phyloP scores from a whole-genome alignment of 2,797 vertebrate genomes.

The Lycodopsis pacificus region DNA sequence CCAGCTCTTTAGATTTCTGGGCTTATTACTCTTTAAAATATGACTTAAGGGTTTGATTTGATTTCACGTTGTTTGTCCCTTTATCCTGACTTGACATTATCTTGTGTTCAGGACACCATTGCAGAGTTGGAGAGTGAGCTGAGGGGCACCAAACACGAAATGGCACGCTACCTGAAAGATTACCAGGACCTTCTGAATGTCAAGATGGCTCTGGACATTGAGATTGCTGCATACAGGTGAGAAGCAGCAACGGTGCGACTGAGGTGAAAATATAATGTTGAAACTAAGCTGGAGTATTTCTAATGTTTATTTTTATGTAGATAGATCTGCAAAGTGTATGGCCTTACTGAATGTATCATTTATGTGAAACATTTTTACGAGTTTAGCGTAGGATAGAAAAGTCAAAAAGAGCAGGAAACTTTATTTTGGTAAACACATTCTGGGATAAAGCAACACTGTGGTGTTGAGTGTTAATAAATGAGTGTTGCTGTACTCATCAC shows the following conservation, averaged over 20 bases:
- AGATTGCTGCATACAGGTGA: slow-evolving; percentile 98
- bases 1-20: background rate
- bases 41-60: background rate
- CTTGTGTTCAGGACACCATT: slow-evolving; percentile 88
- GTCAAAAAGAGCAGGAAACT: background rate
- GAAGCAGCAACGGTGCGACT: background rate
- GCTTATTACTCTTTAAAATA: background rate
- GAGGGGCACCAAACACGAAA: slow-evolving; percentile 94
- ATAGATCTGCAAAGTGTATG: background rate
- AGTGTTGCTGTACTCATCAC: background rate
- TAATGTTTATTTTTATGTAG: background rate
- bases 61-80: background rate
- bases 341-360: background rate
- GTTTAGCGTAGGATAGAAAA: background rate
- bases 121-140: slow-evolving; percentile 92
- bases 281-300: background rate
- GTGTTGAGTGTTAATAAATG: too few relatives aligned
- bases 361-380: background rate
- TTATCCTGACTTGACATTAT: slow-evolving; percentile 3
- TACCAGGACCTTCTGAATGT: slow-evolving; percentile 97
- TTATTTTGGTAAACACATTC: slow-evolving; percentile 1
- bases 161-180: slow-evolving; percentile 94
- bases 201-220: slow-evolving; percentile 98
- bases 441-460: background rate
- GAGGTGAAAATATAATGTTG: background rate